Evolutionary conservation across 2,797 vertebrate species (phyloP).

Genomic region (Oophaga sylvatica): DNA sequence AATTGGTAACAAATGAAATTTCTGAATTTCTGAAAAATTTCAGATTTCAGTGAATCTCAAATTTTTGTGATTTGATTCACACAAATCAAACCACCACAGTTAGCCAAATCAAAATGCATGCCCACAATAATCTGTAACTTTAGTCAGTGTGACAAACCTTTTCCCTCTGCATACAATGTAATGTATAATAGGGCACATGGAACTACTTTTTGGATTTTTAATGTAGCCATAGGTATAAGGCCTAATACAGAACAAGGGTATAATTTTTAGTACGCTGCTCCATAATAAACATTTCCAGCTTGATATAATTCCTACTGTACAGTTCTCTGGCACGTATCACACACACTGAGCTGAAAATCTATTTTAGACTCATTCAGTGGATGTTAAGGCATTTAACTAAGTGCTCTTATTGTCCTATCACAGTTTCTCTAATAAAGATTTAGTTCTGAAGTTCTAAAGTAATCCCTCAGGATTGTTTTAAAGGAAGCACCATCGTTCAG

Average conservation of each 20-base stretch:
- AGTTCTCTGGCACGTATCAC: constrained; percentile 30
- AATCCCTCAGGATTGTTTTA: constrained; percentile 56
- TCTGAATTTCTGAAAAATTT: no score
- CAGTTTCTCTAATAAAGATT: constrained; percentile 58
- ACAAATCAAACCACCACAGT: no score
- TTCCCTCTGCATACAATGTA: no score
- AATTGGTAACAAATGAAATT: no score
- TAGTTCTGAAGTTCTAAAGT: constrained; percentile 50
- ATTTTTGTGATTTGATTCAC: no score
- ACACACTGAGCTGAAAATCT: constrained; percentile 37
- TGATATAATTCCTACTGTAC: not conserved
- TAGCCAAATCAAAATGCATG: no score
- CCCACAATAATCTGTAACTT: no score
- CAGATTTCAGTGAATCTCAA: no score
- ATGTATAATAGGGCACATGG: no score
- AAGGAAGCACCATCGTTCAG: constrained; percentile 47
- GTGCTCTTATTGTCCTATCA: constrained; percentile 55
- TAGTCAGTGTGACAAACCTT: no score
- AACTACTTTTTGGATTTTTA: no score
- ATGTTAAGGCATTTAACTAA: constrained; percentile 45
- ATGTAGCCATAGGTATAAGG: no score
- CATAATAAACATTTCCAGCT: not conserved
- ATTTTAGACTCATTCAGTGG: constrained; percentile 41
- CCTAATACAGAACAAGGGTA: not conserved
- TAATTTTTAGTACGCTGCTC: not conserved